phyloP scores from a whole-genome alignment of 2,888 invertebrate genomes.

The Fragum whitleyi region DNA sequence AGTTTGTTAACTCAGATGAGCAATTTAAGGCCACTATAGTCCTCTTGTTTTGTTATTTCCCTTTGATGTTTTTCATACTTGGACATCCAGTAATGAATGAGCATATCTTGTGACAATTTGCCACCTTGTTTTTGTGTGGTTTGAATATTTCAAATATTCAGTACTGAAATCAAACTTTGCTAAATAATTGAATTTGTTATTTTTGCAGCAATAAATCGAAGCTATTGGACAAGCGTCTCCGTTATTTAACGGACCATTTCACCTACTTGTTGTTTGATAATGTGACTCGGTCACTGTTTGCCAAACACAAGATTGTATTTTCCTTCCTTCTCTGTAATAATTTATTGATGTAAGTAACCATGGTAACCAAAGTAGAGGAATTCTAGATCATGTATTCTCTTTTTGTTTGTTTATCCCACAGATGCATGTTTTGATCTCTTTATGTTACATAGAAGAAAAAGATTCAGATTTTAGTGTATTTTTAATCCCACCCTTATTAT shows the following conservation, averaged over 20 bases:
- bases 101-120: too few species aligned
- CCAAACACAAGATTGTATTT: slow-evolving; percentile 97
- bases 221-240: slow-evolving; percentile 90
- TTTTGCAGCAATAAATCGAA: slow-evolving; percentile 88
- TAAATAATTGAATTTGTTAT: slow-evolving; percentile 22
- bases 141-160: too few species aligned
- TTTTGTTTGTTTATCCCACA: background rate
- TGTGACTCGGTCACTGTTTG: slow-evolving; percentile 96
- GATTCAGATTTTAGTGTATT: background rate
- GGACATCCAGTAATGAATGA: too few species aligned
- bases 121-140: too few species aligned
- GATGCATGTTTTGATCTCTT: slow-evolving; percentile 7
- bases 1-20: too few species aligned
- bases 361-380: background rate
- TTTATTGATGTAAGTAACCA: slow-evolving; percentile 81
- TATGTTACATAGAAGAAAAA: background rate
- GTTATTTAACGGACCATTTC: slow-evolving; percentile 92
- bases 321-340: slow-evolving; percentile 93
- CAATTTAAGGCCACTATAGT: too few species aligned
- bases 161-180: too few species aligned
- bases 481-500: background rate
- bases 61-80: too few species aligned
- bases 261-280: slow-evolving; percentile 95
- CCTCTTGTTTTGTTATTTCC: too few species aligned
- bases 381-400: slow-evolving; percentile 18